Base-by-base conservation (phyloP, 1,140 invertebrate species). In the Calosoma granatense region DNA sequence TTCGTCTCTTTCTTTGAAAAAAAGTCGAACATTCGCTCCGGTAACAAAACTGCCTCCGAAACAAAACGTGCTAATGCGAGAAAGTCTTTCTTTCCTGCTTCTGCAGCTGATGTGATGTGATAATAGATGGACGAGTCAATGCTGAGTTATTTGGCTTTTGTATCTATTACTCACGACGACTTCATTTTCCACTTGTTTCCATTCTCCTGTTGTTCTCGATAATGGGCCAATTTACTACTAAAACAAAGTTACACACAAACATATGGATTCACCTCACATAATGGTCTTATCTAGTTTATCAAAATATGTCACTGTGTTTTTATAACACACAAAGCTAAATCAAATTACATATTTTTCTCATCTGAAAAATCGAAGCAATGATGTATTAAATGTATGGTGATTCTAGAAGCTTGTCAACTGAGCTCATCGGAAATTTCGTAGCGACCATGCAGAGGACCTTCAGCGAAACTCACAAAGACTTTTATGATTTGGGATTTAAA, bases 401-500 rank as follows among this genome's bases (percentile, higher is more conserved):
- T 47, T 47, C 15, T 12, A 47, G 15, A 47, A 17, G 4, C 41
- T 47, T 47, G 41, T 47, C 15, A 47, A 12, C 17, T 11, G 3
- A 11, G 41, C 41, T 6, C 41, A 17, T 6, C 15, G 15, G 17
- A 17, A 47, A 47, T 30, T 30, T 30, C 26, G 26, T 30, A 47
- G 17, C 6, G 15, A 12, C 17, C 41, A 9, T 47, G 9, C n/a
- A 36, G 6, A 9, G 26, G 26, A 6, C 6, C 26, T 36, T 4
- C 17, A 47, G 41, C 9, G 6, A 47, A 47, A 47, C 41, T 47
- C 41, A 36, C 41, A 47, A 47, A 47, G 15, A 17, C 6, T 47
- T 47, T 47, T 47, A 47, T 47, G 41, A 47, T 47, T 47, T 11
- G 41, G 41, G 15, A 11, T 47, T 47, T 47, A 47, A 47, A 47